Base-by-base conservation (phyloP, 2,888 invertebrate genomes). In the Hanleya hanleyi region DNA sequence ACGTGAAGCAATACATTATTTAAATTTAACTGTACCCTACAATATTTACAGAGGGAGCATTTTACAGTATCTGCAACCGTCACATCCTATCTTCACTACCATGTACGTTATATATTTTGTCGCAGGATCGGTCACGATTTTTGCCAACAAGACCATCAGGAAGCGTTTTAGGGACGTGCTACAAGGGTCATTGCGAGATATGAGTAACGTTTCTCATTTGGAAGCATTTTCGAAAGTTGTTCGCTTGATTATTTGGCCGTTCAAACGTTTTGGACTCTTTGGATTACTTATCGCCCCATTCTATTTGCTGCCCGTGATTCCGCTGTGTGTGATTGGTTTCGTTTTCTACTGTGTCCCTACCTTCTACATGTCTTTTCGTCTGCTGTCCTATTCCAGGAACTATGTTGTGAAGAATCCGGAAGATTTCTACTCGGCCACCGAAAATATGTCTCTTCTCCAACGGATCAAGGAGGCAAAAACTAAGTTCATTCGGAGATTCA, bases 291-390 rank as follows among this genome's bases (percentile, higher is more conserved):
- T 87, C 0, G 85, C 81, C 15, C 84, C 87, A 4, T 33, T 88
- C 4, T 87, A 87, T 70, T 81, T 83, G 67, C 75, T 81, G 0
- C 12, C 86, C 0, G 82, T 84, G 0, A 64, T 85, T 5, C 89
- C 89, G 0, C 33, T 85, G 3, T 83, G 84, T 50, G 37, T 81
- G 3, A 15, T 85, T 1, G 77, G 88, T 0, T 86, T 86, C 64
- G 50, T 81, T 3, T 35, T 87, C 1, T 89, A 88, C 71, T 86
- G 86, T 47, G 77, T 89, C 47, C 89, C 89, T 5, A 85, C 87
- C 0, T 72, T 88, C 1, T 88, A 88, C 72, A 73, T 89, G 1
- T 81, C 87, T 0, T 83, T 85, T 71, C 75, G 89, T 67, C 81
- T 89, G n/a, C 69, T 87, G 12, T 87, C 78, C 75, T 86, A 87